Evolutionary conservation across 2,888 invertebrate species (phyloP), one percentile per base, ranked within the genome.

Genomic region (Brachypalpus laphriformis): DNA sequence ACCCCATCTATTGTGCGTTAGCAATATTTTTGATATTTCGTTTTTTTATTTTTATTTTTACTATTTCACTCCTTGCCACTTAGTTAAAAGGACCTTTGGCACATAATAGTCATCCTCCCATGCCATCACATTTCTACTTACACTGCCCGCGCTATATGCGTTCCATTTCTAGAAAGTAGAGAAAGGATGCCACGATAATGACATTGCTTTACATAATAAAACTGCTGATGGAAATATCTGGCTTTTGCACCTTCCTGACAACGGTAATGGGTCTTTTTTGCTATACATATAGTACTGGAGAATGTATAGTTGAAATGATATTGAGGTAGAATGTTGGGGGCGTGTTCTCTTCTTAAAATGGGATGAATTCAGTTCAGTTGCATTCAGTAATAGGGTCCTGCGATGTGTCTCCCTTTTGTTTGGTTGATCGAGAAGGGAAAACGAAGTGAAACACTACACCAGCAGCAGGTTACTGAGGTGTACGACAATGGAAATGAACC

Each of bases 141-240:
- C 31, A 49, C 14, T 56, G 54, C 22, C 56, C 51, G 20, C 47
- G 22, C 9, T 22, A 28, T 9, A 22, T n/a, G 54, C 16, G 59
- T 40, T 61, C 47, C 34, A 9, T 56, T 56, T 47, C 56, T 68
- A 45, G 25, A 25, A 51, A 42, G 51, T 16, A 51, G 40, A 25
- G 54, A 77, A 72, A 74, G 59, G 72, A 72, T 82, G 78, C 61
- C 54, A 59, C 68, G 31, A 45, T 78, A 83, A 83, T 78, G 78
- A 16, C 72, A 83, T 74, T 78, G 72, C 82, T 82, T 54, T 63
- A 78, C 72, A 78, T 71, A 42, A 76, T 51, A 82, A 71, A 82
- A 56, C 51, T 78, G 82, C 78, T 83, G 82, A 82, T 82, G 72
- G 54, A 78, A 83, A 54, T 68, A 74, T 83, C 74, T 83, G 68